Base-by-base conservation (phyloP, 1,140 invertebrate species). In the Ladona fulva region DNA sequence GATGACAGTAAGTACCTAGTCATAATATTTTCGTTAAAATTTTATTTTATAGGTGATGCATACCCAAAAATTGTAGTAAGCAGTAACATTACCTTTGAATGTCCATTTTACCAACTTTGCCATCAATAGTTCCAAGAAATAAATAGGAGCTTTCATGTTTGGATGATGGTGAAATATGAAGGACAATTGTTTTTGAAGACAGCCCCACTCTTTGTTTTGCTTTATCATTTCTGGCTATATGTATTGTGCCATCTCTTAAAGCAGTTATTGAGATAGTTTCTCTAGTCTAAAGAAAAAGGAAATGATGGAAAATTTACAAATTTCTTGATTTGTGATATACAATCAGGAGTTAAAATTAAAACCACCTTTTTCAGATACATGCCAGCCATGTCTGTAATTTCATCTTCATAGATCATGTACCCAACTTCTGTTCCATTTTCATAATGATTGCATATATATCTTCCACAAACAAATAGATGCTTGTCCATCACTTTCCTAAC, bases 391-490 rank as follows among this genome's bases (percentile, higher is more conserved):
- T 66, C 52, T 19, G 14, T 22, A 19, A 66, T 66, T 66, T 66
- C 52, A 16, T 66, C 52, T 22, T 66, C 52, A 66, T 66, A 66
- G 14, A 66, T 22, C 52, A 22, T 12, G 12, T 66, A 66, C 14
- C 52, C 52, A 3, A 66, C n/a, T 19, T 66, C 52, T 3, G n/a
- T 66, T 16, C 52, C n/a, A 66, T 22, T 66, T 22, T 66, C 52
- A 66, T 66, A 66, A 22, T 66, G 52, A 22, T 66, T 66, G 52
- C 52, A 66, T 16, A 66, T 6, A 22, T 66, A 66, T 66, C n/a
- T 66, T 66, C 52, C 52, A 66, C 52, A 66, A 22, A 66, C 52
- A 66, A 66, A 66, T 12, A 66, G 52, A 66, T 66, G 52, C 52
- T 66, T 66, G 1, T 22, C 52, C 5, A 19, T 16, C 14, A 66